Conservation (phyloP, 2,888 invertebrate genomes). For the Diachrysia chrysitis region DNA sequence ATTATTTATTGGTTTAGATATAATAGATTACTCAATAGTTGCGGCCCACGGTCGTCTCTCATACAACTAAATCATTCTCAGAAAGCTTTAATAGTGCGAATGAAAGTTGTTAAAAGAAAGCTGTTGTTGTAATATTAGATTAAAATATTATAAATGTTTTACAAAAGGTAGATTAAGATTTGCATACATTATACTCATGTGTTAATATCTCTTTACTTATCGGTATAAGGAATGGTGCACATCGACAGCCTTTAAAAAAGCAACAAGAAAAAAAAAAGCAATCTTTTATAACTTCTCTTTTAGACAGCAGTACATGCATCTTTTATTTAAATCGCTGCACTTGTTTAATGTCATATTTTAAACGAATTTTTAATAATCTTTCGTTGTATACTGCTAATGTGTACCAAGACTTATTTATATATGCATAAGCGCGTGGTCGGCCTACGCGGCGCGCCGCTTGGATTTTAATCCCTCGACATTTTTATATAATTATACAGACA, state of each 20-base stretch:
- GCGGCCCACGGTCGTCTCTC: slow-evolving; percentile 54
- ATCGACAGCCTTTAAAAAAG: neutral
- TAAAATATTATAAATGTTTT: slow-evolving; percentile 66
- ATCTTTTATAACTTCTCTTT: neutral
- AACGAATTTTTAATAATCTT: neutral
- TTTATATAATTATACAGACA: slow-evolving; percentile 75
- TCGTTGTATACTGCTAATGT: slow-evolving; percentile 27
- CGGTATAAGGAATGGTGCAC: slow-evolving; percentile 31
- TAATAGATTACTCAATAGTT: slow-evolving; percentile 61
- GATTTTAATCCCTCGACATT: slow-evolving; percentile 73
- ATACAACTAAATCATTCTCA: slow-evolving; percentile 61
- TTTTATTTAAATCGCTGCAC: too few species aligned
- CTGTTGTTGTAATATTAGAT: slow-evolving; percentile 63
- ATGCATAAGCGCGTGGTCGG: slow-evolving; percentile 56
- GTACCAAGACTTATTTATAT: slow-evolving; percentile 42
- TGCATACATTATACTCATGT: slow-evolving; percentile 66
- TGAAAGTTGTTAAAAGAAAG: slow-evolving; percentile 72
- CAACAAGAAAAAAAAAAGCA: neutral
- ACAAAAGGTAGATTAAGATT: slow-evolving; percentile 70
- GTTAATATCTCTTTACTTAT: slow-evolving; percentile 43
- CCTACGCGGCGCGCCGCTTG: slow-evolving; percentile 62
- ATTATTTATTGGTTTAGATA: slow-evolving; percentile 58
- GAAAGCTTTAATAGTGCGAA: slow-evolving; percentile 66
- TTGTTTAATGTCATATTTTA: neutral
- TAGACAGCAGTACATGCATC: neutral